Base-by-base conservation (phyloP, 2,797 vertebrate species). In the Babyrousa celebensis region DNA sequence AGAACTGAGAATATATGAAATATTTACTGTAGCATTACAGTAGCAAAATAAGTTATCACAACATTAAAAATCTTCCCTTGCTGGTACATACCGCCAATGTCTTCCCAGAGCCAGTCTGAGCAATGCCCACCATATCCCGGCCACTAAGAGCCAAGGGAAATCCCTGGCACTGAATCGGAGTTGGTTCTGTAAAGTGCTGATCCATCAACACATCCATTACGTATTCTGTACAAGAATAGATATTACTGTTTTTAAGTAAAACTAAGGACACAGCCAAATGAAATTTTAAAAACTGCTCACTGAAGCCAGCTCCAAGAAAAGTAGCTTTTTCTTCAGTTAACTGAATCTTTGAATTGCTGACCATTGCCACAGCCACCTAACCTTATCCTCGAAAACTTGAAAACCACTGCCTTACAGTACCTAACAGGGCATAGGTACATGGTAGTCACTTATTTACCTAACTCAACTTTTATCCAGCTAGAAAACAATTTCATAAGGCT, bases 101-200 rank as follows among this genome's bases (percentile, higher is more conserved):
- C 98, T 99, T 99, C 94, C 99, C 99, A 58, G 99, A 99, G 95
- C 99, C 99, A 0, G 99, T 99, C 98, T 99, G 99, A 4, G 99
- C 99, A 91, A 99, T 99, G 98, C 99, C 99, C 98, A 99, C 99
- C 99, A 99, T 99, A 98, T 99, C 99, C 56, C 98, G 99, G 56
- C 99, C 99, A 6, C 99, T 99, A 74, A 99, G 99, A 16, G 99
- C 99, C 78, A 99, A 98, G 0, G 99, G 99, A 97, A 99, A 99
- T 79, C 99, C 99, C 98, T 99, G 99, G 97, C 99, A 98, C 98
- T 99, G 99, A 98, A 99, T 99, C 0, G 99, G 99, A 95, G 99
- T 99, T 54, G 99, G 99, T 97, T 99, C 99, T 95, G 99, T 99
- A 97, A 99, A 99, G 96, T 99, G 99, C 96, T 99, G 99, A 96